A percentile compares a stretch with the other conserved stretches of the same genome.
Evolutionary conservation across 2,888 invertebrate species (phyloP).

Genomic region (Danaus chrysippus): DNA sequence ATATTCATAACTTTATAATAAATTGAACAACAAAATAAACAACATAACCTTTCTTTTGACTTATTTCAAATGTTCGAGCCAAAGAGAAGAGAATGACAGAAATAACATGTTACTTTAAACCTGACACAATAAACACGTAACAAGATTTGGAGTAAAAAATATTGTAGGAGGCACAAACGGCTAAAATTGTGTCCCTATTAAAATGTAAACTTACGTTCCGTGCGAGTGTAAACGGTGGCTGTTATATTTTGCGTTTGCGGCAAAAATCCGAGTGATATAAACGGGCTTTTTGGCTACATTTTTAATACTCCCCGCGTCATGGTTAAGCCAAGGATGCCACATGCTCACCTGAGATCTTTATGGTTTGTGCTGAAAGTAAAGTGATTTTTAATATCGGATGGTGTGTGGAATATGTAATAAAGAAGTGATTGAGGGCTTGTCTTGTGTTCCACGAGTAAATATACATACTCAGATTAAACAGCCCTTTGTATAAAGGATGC

Average conservation of each 20-base stretch:
- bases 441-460: neutral
- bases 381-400: slow-evolving; percentile 15
- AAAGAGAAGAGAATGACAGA: no score
- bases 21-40: no score
- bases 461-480: neutral
- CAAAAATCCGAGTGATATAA: slow-evolving; percentile 17
- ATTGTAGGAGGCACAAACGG: neutral
- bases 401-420: slow-evolving; percentile 3
- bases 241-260: neutral
- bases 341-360: slow-evolving; percentile 24
- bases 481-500: no score
- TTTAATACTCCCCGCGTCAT: slow-evolving; percentile 19
- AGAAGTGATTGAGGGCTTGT: neutral
- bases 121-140: no score
- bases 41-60: no score
- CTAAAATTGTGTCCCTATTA: slow-evolving; percentile 1
- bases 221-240: neutral
- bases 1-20: no score
- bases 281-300: slow-evolving; percentile 18
- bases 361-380: slow-evolving; percentile 18
- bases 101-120: no score
- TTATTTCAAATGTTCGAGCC: no score
- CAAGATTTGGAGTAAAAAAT: slow-evolving; percentile 2
- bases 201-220: slow-evolving; percentile 1
- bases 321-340: slow-evolving; percentile 20